Conservation (phyloP, 1,140 invertebrate genomes). For the Danaus plexippus region DNA sequence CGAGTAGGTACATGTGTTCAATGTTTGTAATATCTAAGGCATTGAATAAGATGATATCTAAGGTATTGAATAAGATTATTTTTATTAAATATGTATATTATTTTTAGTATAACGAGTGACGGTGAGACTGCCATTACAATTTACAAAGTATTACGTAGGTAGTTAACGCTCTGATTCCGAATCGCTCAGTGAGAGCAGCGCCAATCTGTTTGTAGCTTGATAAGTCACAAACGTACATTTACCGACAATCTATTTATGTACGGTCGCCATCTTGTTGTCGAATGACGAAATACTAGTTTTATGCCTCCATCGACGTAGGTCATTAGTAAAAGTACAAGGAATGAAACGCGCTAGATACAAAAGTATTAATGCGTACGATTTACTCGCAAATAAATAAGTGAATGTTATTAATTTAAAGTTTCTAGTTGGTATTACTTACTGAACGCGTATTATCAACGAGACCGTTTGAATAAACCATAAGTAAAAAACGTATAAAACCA, state of each 20-base stretch:
- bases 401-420: slow-evolving; percentile 7
- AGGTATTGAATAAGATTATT: too few species aligned
- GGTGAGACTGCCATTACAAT: slow-evolving; percentile 6
- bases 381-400: neutral
- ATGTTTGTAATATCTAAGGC: too few species aligned
- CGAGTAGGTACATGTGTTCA: too few species aligned
- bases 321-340: slow-evolving; percentile 6
- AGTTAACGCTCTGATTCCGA: slow-evolving; percentile 32
- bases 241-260: slow-evolving; percentile 56
- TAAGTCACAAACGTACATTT: slow-evolving; percentile 55
- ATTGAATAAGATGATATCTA: too few species aligned
- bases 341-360: neutral
- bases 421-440: too few species aligned
- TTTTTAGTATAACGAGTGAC: too few species aligned
- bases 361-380: too few species aligned
- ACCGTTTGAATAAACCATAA: slow-evolving; percentile 61
- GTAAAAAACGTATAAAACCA: slow-evolving; percentile 55
- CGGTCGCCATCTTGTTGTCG: slow-evolving; percentile 62
- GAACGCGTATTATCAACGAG: slow-evolving; percentile 16
- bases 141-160: slow-evolving; percentile 23
- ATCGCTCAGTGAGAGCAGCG: slow-evolving; percentile 26
- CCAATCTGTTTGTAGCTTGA: slow-evolving; percentile 47
- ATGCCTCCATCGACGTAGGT: slow-evolving; percentile 18
- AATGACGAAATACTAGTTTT: slow-evolving; percentile 54
- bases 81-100: too few species aligned